phyloP scores from a whole-genome alignment of 1,140 invertebrate species.

The Homarus americanus region DNA sequence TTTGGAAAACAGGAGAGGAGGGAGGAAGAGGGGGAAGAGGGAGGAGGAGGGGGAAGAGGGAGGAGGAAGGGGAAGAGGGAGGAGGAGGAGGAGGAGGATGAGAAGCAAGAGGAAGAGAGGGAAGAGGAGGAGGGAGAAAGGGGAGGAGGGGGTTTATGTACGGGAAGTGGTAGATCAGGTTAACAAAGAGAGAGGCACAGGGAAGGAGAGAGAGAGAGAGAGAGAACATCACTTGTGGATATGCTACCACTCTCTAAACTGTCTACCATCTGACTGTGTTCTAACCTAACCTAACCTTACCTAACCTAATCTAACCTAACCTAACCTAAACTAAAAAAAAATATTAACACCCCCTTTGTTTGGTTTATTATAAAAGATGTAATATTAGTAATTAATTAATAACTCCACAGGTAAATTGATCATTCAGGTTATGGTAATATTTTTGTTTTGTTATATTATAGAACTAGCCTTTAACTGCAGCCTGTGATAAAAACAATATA shows the following conservation, averaged over 20 bases:
- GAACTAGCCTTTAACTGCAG: too few relatives aligned
- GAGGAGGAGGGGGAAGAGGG: not conserved
- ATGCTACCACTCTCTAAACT: not conserved
- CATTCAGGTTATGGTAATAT: too few relatives aligned
- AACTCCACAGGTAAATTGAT: not conserved
- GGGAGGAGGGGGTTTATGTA: too few relatives aligned
- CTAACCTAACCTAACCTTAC: not conserved
- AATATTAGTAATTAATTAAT: not conserved
- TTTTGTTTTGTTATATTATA: too few relatives aligned
- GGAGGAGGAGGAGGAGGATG: too few relatives aligned
- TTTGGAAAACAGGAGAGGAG: not conserved
- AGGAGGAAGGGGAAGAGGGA: not conserved
- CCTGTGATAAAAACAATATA: too few relatives aligned
- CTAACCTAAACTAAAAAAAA: too few relatives aligned
- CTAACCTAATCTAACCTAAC: conserved; percentile 25
- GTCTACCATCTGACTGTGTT: not conserved
- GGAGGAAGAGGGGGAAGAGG: not conserved
- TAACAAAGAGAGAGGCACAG: too few relatives aligned
- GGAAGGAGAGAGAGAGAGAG: not conserved
- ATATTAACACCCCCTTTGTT: not conserved
- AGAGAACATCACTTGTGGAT: not conserved
- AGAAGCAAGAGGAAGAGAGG: not conserved
- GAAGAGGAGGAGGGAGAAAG: not conserved
- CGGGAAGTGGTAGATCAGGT: not conserved
- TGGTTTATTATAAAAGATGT: not conserved